Evolutionary conservation across 2,888 invertebrate species (phyloP), one percentile per base, ranked within the genome.

Genomic region (Drosophila austrosaltans): DNA sequence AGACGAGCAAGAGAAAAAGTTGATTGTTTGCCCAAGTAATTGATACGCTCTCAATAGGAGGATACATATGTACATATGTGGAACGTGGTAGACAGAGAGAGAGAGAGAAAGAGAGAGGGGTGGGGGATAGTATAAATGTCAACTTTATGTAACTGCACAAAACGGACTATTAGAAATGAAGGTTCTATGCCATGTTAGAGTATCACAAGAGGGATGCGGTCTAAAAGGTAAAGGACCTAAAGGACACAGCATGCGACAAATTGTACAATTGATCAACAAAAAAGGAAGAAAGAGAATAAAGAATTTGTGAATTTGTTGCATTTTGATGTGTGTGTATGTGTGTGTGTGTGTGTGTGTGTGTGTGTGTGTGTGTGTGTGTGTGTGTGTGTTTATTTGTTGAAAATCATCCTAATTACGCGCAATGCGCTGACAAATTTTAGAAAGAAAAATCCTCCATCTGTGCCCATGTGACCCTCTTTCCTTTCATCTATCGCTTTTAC

Each of bases 1-100:
- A 36, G 66, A 69, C 79, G 81, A 68, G 48, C 48, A 48, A 10
- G 48, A 48, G 25, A 48, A 81, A 80, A 79, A 81, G 73, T 76
- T 71, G 75, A 82, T 83, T 83, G 86, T 83, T 87, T 87, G 83
- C 53, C 78, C 72, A 82, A 83, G 88, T 86, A 85, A 83, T 87
- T 87, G 83, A 83, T 83, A 87, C 83, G 81, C 85, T 83, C 75
- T 71, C 80, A 82, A 71, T 66, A 40, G 66, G 20, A 32, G 53
- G 53, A 53, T 32, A 48, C 10, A 10, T 48, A 30, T 30, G 30
- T 30, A 25, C 8, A 8, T 48, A 8, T 48, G 22, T 48, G 22
- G 48, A 25, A 48, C 25, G 48, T 48, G 48, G 22, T 48, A 48
- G 48, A 10, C 66, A 69, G 32, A 62, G 65, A 57, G 58, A 22